Evolutionary conservation across 2,888 invertebrate genomes (phyloP), one percentile per base, ranked within the genome.

Genomic region (Apamea sordens): DNA sequence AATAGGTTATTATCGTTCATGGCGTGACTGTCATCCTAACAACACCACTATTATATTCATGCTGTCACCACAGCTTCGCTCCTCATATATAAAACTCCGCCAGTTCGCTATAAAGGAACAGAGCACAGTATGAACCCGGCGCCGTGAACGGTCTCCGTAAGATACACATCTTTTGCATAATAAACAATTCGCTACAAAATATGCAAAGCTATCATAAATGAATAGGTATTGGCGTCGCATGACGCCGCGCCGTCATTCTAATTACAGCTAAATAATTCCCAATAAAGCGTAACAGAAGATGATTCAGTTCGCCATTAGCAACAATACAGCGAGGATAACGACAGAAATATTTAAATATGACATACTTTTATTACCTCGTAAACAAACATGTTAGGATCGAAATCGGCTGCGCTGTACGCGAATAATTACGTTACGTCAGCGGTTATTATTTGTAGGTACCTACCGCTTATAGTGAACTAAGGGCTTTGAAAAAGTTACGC

Each of bases 291-390:
- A 90, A 87, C 86, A 87, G 88, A 88, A 79, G 88, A 85, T 73
- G 77, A 80, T 85, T 88, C 88, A 81, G 86, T 82, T 81, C 85
- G 80, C 89, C 90, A 91, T 92, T 92, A 92, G 87, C 83, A 63
- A 83, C 73, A 75, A 78, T 82, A 87, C 86, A 82, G 84, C 76
- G 78, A 71, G 86, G 84, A 80, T 80, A 77, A 75, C 82, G 82
- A 89, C 88, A 88, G 87, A 89, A 87, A 88, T 88, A 80, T 79
- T 88, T 84, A 86, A 90, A 91, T 89, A 87, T 88, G 83, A 87
- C 80, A 81, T 76, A 80, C 80, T 91, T 92, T 91, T 89, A 92
- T 90, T 79, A 86, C 88, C 80, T 89, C 92, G 86, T 92, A 89
- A 92, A 90, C 56, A 59, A 59, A 59, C 56, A 59, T 88, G 89